These are phyloP conservation scores for Simalia tracyae DNA, from an alignment of 2,797 vertebrate genomes.

Conservation along the genomic window DNA sequence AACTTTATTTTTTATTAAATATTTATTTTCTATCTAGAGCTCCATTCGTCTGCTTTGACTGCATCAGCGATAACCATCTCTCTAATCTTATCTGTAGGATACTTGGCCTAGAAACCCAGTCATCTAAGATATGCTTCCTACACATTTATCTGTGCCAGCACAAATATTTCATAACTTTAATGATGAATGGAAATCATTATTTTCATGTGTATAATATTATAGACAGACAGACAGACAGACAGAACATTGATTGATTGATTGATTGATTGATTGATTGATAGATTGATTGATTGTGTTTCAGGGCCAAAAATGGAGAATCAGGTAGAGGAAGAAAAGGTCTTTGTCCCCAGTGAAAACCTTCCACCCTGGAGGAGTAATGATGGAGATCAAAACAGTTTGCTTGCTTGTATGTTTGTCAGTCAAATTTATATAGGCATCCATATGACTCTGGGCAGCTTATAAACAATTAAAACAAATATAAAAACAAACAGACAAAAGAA, in stretches of 20 bases:
- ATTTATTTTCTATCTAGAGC: slow-evolving; percentile 10
- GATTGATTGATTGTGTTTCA: background rate
- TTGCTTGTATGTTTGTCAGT: no score
- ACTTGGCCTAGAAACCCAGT: slow-evolving; percentile 14
- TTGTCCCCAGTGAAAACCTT: no score
- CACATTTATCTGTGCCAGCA: background rate
- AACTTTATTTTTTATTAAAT: slow-evolving; percentile 17
- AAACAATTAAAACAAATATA: background rate
- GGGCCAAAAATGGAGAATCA: background rate
- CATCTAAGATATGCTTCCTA: background rate
- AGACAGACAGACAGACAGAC: background rate
- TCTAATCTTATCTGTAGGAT: slow-evolving; percentile 14
- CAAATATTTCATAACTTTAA: background rate
- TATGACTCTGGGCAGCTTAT: background rate
- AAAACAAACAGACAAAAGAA: background rate
- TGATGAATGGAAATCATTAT: background rate
- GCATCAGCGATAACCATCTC: slow-evolving; percentile 7
- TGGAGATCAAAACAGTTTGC: no score
- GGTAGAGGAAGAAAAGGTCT: background rate
- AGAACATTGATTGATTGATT: background rate
- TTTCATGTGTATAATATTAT: background rate
- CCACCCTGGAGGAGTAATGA: no score
- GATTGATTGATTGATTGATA: no score
- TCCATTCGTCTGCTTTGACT: slow-evolving; percentile 1
- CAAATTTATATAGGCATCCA: background rate